phyloP scores from a whole-genome alignment of 1,140 invertebrate species.

The Drosophila erecta region DNA sequence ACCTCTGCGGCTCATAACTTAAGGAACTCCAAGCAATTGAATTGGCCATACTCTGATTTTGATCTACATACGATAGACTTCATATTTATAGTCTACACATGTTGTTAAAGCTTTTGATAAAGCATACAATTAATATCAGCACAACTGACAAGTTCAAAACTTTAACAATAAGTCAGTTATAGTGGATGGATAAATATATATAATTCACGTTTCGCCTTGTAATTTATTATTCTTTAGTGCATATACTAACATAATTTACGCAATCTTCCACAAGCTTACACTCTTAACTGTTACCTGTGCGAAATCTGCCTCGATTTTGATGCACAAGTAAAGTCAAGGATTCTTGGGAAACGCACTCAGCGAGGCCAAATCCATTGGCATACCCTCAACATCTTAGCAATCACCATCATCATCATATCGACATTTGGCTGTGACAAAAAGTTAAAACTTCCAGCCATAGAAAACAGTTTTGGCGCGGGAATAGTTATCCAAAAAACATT shows the following conservation, averaged over 20 bases:
- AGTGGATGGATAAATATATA: too few relatives aligned
- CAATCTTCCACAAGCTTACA: too few relatives aligned
- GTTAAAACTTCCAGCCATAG: slow-evolving; percentile 30
- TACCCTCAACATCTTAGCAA: slow-evolving; percentile 9
- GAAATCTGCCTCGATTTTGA: slow-evolving; percentile 46
- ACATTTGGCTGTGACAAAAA: slow-evolving; percentile 56
- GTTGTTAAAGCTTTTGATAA: too few relatives aligned
- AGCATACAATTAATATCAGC: too few relatives aligned
- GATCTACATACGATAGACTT: neutral
- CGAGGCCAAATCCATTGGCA: slow-evolving; percentile 46
- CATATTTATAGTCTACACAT: too few relatives aligned
- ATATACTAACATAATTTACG: too few relatives aligned
- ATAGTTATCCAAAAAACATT: slow-evolving; percentile 16
- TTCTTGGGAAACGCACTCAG: slow-evolving; percentile 18
- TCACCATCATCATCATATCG: slow-evolving; percentile 26
- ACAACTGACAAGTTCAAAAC: too few relatives aligned
- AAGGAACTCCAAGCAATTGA: neutral
- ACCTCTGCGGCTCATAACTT: slow-evolving; percentile 14
- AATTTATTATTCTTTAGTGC: too few relatives aligned
- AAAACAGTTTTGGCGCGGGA: slow-evolving; percentile 1
- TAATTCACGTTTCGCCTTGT: too few relatives aligned
- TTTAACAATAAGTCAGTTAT: neutral
- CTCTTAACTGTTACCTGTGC: slow-evolving; percentile 7
- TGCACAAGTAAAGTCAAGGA: slow-evolving; percentile 49
- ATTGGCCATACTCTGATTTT: neutral